Conservation (phyloP, 2,888 invertebrate species). For the Carabus problematicus region DNA sequence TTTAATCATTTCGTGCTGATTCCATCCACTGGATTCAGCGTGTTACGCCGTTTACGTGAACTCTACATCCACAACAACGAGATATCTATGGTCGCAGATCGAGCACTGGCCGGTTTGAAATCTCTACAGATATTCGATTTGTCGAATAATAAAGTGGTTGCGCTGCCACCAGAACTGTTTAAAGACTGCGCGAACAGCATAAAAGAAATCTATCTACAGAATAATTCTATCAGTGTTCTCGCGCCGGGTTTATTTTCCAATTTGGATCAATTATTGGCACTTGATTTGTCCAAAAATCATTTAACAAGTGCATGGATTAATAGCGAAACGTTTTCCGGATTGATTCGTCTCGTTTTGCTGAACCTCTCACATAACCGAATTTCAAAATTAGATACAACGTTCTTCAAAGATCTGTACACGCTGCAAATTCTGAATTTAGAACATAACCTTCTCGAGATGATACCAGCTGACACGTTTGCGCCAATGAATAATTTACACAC, state of each 20-base stretch:
- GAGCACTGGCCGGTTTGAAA: conserved; percentile 80
- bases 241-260: conserved; percentile 87
- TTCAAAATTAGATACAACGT: conserved; percentile 79
- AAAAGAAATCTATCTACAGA: conserved; percentile 88
- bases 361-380: conserved; percentile 87
- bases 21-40: conserved; percentile 83
- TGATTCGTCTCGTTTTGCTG: conserved; percentile 85
- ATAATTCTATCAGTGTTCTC: conserved; percentile 87
- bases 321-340: conserved; percentile 82
- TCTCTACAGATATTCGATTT: conserved; percentile 86
- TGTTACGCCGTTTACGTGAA: conserved; percentile 77
- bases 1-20: conserved; percentile 84
- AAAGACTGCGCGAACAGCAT: conserved; percentile 79
- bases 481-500: conserved; percentile 93
- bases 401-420: conserved; percentile 86
- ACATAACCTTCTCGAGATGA: conserved; percentile 81
- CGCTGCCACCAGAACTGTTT: conserved; percentile 86
- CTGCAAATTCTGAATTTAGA: conserved; percentile 86
- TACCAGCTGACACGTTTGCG: conserved; percentile 87
- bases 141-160: conserved; percentile 88
- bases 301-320: conserved; percentile 88
- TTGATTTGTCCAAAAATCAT: conserved; percentile 87
- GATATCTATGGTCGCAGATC: conserved; percentile 86
- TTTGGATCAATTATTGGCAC: conserved; percentile 78
- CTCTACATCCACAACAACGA: conserved; percentile 88